A percentile compares a stretch with the other conserved stretches of the same genome.
Conservation (phyloP, 2,888 invertebrate genomes). For the Melanostoma mellinum region DNA sequence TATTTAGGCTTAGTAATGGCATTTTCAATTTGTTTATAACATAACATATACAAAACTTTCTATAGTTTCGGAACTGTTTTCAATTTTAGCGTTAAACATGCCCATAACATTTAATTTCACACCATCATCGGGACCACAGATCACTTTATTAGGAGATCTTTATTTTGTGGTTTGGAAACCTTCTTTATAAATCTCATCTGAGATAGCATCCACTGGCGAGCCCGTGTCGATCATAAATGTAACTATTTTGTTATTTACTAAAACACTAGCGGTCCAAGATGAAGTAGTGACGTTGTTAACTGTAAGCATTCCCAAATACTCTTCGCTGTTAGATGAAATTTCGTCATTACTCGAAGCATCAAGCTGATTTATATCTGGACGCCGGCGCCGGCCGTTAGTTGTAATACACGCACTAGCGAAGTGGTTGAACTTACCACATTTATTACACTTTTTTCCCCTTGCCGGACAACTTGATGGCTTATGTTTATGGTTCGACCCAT, state of each 20-base stretch:
- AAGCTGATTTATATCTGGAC: constrained; percentile 14
- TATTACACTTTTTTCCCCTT: too few relatives aligned
- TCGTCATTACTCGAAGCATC: constrained; percentile 4
- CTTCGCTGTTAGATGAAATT: constrained; percentile 1
- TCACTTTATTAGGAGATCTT: neutral
- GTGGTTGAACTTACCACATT: too few relatives aligned
- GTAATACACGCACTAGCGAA: constrained; percentile 9
- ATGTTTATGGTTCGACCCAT: too few relatives aligned
- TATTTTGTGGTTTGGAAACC: neutral
- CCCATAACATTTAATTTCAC: constrained; percentile 11
- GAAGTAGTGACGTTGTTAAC: constrained; percentile 12
- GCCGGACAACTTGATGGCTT: too few relatives aligned
- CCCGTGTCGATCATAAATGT: constrained; percentile 29
- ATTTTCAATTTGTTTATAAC: constrained; percentile 15
- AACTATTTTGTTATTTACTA: constrained; percentile 13
- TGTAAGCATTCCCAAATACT: constrained; percentile 15
- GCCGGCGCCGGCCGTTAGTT: neutral
- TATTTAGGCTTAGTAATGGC: neutral
- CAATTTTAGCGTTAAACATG: constrained; percentile 5
- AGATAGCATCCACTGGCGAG: constrained; percentile 19
- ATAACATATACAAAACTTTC: constrained; percentile 8
- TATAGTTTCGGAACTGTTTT: neutral
- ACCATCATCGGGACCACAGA: constrained; percentile 20
- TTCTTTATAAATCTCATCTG: too few relatives aligned
- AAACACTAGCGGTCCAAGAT: constrained; percentile 5